Evolutionary conservation across 2,888 invertebrate species (phyloP).

Genomic region (Griposia aprilina): DNA sequence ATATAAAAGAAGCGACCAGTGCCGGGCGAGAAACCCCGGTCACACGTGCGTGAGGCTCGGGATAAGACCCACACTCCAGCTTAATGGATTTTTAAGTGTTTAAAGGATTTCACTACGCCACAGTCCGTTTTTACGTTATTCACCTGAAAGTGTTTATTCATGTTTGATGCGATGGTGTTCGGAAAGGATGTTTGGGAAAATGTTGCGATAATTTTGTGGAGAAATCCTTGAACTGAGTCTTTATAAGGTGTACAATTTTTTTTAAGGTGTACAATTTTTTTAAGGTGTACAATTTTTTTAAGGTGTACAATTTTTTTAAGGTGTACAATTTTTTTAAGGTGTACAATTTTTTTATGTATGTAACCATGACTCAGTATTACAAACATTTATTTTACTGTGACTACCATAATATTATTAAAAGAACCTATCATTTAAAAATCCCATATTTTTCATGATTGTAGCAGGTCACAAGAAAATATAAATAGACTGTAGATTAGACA

Average conservation of each 20-base stretch:
- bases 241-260: not conserved
- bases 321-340: not conserved
- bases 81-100: slow-evolving; percentile 68
- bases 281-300: no score
- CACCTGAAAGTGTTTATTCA: slow-evolving; percentile 51
- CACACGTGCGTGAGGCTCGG: slow-evolving; percentile 54
- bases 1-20: slow-evolving; percentile 51
- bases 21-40: slow-evolving; percentile 25
- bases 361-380: no score
- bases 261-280: not conserved
- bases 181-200: not conserved
- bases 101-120: slow-evolving; percentile 55
- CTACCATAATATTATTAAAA: not conserved
- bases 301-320: not conserved
- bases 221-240: slow-evolving; percentile 1
- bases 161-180: slow-evolving; percentile 42
- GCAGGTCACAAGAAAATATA: not conserved
- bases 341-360: not conserved
- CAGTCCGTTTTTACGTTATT: slow-evolving; percentile 47
- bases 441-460: not conserved
- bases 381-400: not conserved
- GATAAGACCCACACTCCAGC: slow-evolving; percentile 43
- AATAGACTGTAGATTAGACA: not conserved
- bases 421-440: not conserved
- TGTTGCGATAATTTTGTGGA: not conserved